Percentiles rank a stretch among this genome's conserved stretches.
Evolutionary conservation across 1,140 invertebrate genomes (phyloP).

Genomic region (Holotrichia oblita): DNA sequence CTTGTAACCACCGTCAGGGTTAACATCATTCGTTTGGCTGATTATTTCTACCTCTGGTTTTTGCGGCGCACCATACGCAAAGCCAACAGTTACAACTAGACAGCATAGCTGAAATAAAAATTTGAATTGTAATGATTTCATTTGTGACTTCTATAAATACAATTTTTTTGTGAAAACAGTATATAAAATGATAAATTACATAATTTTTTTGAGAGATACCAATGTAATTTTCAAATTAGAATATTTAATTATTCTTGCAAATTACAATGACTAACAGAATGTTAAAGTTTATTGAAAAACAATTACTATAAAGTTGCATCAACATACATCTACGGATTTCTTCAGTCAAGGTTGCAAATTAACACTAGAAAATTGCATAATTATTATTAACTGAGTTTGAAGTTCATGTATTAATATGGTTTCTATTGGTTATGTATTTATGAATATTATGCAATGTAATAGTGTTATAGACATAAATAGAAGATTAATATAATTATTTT

Average conservation of each 20-base stretch:
- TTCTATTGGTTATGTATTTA: neutral
- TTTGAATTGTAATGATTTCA: too few relatives aligned
- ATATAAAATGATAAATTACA: too few relatives aligned
- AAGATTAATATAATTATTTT: too few relatives aligned
- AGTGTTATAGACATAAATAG: too few relatives aligned
- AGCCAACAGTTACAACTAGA: conserved; percentile 42
- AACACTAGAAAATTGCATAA: neutral
- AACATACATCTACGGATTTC: neutral
- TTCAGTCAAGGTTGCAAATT: neutral
- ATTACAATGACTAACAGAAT: too few relatives aligned
- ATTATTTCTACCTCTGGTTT: conserved; percentile 67
- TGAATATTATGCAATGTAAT: conserved; percentile 8
- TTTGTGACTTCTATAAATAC: too few relatives aligned
- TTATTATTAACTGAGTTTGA: neutral
- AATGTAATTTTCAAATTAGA: too few relatives aligned
- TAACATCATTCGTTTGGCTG: conserved; percentile 72
- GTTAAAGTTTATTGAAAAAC: neutral
- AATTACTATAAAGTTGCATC: neutral
- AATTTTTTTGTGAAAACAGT: too few relatives aligned
- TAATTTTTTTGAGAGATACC: too few relatives aligned
- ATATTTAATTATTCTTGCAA: too few relatives aligned
- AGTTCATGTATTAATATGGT: neutral
- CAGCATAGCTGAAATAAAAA: conserved; percentile 47
- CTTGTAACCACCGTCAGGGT: conserved; percentile 72
- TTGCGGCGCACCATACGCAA: conserved; percentile 63